A percentile compares a stretch with the other conserved stretches of the same genome.
These are phyloP conservation scores for Dicrostonyx torquatus DNA, from an alignment of 2,797 vertebrate genomes.

Conservation along the genomic window DNA sequence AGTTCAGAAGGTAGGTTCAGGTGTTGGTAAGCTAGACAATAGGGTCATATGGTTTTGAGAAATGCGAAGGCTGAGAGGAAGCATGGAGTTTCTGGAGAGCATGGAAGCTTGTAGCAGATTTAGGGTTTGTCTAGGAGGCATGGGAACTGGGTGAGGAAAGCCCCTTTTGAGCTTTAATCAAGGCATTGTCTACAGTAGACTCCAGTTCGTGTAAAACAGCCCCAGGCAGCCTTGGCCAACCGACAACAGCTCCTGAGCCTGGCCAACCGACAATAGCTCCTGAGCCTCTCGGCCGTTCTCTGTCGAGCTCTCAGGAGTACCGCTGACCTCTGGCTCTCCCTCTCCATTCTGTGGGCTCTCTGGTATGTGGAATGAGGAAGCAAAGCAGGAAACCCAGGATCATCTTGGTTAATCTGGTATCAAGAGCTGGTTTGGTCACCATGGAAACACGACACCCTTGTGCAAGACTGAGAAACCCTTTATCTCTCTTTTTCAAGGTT, in stretches of 20 bases:
- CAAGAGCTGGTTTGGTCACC: slow-evolving; percentile 52
- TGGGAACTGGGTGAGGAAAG: neutral
- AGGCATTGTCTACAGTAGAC: neutral
- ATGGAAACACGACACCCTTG: slow-evolving; percentile 51
- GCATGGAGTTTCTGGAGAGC: neutral
- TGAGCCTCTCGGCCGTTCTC: neutral
- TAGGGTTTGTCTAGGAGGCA: neutral
- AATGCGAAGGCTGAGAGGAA: neutral
- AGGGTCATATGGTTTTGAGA: neutral
- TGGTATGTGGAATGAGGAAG: slow-evolving; percentile 56
- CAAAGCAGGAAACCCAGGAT: slow-evolving; percentile 45
- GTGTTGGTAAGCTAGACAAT: neutral
- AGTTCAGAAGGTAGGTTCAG: neutral
- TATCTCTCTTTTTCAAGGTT: neutral
- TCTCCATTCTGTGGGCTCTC: neutral
- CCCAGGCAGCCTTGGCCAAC: neutral
- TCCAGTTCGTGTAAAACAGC: neutral
- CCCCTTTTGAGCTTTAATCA: neutral
- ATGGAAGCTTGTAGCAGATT: neutral
- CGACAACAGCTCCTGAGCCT: neutral
- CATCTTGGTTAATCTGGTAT: slow-evolving; percentile 27
- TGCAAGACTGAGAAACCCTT: slow-evolving; percentile 25
- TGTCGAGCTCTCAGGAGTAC: neutral
- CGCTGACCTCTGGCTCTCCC: neutral
- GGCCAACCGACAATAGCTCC: neutral